phyloP scores from a whole-genome alignment of 2,113 vertebrate species.

The Emydura subglobosa region DNA sequence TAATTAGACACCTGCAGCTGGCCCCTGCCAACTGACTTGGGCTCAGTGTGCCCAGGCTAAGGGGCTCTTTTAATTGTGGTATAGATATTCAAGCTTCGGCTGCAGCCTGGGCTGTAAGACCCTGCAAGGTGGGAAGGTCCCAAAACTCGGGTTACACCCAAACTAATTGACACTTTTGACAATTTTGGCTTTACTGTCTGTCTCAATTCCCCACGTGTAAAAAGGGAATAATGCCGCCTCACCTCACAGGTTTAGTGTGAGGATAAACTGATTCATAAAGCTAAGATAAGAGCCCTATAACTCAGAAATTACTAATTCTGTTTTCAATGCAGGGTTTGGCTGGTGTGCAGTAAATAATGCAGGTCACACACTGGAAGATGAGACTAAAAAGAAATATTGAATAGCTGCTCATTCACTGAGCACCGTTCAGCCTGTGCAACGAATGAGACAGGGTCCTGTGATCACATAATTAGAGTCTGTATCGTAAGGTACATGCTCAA shows the following conservation, averaged over 20 bases:
- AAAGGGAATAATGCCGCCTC: neutral
- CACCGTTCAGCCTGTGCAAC: neutral
- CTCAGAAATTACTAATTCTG: neutral
- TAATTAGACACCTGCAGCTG: neutral
- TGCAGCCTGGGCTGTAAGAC: neutral
- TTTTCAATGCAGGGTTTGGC: neutral
- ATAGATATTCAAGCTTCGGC: neutral
- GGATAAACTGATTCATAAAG: neutral
- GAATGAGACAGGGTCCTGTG: neutral
- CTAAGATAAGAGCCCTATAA: neutral
- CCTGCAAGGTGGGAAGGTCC: neutral
- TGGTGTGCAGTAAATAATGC: neutral
- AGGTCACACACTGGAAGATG: neutral
- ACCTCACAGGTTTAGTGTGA: neutral
- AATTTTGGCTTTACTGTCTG: neutral
- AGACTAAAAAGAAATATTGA: neutral
- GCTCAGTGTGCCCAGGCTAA: neutral
- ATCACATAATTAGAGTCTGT: neutral
- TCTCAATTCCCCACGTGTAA: fast-evolving
- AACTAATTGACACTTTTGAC: neutral
- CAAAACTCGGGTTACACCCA: neutral
- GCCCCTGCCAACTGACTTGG: neutral
- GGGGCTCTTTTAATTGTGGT: neutral
- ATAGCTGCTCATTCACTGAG: neutral
- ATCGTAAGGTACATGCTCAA: neutral